Conservation (phyloP, 1,140 invertebrate species). For the Drosophila arawakana region DNA sequence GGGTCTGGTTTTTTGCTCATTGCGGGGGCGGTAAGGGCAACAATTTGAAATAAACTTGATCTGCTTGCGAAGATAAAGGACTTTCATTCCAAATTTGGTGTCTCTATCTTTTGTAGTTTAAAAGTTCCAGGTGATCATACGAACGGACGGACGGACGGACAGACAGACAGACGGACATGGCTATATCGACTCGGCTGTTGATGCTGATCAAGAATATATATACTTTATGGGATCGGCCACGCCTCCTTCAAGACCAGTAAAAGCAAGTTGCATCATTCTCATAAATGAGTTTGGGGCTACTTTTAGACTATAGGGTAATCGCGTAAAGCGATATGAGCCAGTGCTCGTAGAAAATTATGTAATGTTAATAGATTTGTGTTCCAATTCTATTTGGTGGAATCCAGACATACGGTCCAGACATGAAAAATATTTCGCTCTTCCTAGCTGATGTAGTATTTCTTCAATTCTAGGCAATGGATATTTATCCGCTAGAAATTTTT, state of each 20-base stretch:
- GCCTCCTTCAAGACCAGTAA: neutral
- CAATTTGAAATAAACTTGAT: no score
- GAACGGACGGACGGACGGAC: no score
- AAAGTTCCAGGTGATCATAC: no score
- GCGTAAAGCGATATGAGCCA: neutral
- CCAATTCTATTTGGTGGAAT: conserved; percentile 13
- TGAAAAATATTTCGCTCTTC: conserved; percentile 22
- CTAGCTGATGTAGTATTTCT: conserved; percentile 17
- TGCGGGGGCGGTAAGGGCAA: no score
- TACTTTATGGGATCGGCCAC: no score
- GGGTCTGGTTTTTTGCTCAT: no score
- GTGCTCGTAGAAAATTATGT: conserved; percentile 1
- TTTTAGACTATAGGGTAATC: conserved; percentile 12
- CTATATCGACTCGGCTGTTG: no score
- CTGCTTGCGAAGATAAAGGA: no score
- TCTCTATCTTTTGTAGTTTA: no score
- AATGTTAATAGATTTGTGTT: conserved; percentile 20
- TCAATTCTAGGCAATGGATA: conserved; percentile 23
- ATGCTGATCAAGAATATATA: no score
- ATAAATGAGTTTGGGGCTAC: conserved; percentile 12
- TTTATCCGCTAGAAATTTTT: conserved; percentile 10
- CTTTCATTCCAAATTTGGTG: no score
- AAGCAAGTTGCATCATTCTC: conserved; percentile 22
- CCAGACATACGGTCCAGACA: conserved; percentile 15
- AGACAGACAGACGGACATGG: no score